Conservation (phyloP, 1,140 invertebrate species). For the Aphaenogaster floridana region DNA sequence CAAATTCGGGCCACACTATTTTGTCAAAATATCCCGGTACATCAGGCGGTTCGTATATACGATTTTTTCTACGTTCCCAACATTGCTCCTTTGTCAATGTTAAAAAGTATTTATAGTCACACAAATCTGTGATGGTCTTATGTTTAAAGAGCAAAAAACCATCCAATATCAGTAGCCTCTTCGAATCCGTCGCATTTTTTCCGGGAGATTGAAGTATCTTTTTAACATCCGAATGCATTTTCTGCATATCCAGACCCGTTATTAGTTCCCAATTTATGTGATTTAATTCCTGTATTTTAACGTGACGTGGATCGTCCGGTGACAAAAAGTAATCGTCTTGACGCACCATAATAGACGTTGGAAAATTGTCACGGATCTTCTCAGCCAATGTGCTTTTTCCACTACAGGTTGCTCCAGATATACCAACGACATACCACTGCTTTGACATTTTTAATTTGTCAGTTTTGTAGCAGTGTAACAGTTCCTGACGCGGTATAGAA, state of each 20-base stretch:
- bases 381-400: conserved; percentile 93
- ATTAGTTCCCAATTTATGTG: conserved; percentile 94
- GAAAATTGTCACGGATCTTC: conserved; percentile 87
- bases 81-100: conserved; percentile 90
- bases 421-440: conserved; percentile 91
- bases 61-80: conserved; percentile 87
- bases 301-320: conserved; percentile 90
- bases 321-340: conserved; percentile 94
- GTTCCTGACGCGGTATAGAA: not conserved
- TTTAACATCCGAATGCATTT: conserved; percentile 89
- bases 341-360: conserved; percentile 88
- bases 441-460: conserved; percentile 71
- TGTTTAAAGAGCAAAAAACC: conserved; percentile 93
- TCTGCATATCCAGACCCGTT: conserved; percentile 91
- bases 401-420: conserved; percentile 93
- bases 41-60: conserved; percentile 92
- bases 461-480: not conserved
- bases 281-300: conserved; percentile 89
- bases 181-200: not conserved
- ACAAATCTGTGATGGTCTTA: conserved; percentile 89
- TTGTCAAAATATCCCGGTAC: conserved; percentile 93
- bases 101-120: conserved; percentile 92
- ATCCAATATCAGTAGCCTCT: conserved; percentile 90
- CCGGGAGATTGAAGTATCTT: conserved; percentile 67
- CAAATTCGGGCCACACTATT: conserved; percentile 92